Evolutionary conservation across 2,888 invertebrate species (phyloP), one percentile per base, ranked within the genome.

Genomic region (Caenorhabditis sp.): DNA sequence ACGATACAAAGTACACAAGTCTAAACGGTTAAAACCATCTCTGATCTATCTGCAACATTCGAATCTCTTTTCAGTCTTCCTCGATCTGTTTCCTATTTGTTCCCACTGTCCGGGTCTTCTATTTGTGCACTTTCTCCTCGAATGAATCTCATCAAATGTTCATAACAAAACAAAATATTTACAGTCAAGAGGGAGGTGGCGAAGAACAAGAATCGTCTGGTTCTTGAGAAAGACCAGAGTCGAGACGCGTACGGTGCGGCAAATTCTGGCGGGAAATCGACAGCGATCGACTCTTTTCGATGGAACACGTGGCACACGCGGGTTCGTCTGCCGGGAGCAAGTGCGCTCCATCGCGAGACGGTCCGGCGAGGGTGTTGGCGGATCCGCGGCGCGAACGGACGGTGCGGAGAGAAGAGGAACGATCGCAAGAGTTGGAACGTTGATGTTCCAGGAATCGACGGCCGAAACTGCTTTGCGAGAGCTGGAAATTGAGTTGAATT

Each of bases 401-500:
- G 4, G 85, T 85, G 24, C 85, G 70, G 4, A 85, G 64, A 5
- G 85, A 85, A 2, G 81, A 85, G 2, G 81, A 80, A 15, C 85
- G 77, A 56, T 86, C 84, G 32, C 70, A 56, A 0, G 84, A 79
- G 32, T 76, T 78, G 0, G 69, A 77, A 3, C 80, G 56, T 18
- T 72, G 79, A 50, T 76, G 74, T 22, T 84, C 84, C 11, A 80
- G 32, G 53, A 86, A 71, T 11, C 84, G 68, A 24, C 81, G 80
- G 1, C 88, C 88, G 44, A 88, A 60, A 28, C 80, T 82, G 64
- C 83, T 87, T 65, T 84, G 83, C 4, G 83, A 83, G 11, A 88
- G 56, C 88, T 88, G 80, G 40, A 40, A 40, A 6, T 13, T n/a
- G n/a, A n/a, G n/a, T n/a, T n/a, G n/a, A n/a, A n/a, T n/a, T 28